Percentiles rank a stretch among this genome's conserved stretches.
These are phyloP conservation scores for Elmis aenea DNA, from an alignment of 2,888 invertebrate genomes.

Conservation along the genomic window DNA sequence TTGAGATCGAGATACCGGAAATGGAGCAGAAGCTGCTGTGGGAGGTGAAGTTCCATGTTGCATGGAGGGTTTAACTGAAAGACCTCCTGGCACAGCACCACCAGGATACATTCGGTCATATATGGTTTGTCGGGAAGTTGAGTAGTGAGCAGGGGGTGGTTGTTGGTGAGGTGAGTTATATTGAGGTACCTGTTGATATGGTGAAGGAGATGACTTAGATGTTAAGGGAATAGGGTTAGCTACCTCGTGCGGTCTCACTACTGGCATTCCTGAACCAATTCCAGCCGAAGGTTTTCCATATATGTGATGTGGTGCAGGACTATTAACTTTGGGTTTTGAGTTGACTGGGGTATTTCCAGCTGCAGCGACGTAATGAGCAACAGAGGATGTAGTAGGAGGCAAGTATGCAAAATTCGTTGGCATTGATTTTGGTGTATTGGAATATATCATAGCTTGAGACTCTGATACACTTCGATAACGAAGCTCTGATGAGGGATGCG, in stretches of 20 bases:
- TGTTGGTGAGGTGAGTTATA: constrained; percentile 46
- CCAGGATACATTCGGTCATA: constrained; percentile 37
- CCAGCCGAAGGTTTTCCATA: constrained; percentile 63
- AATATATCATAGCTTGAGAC: constrained; percentile 41
- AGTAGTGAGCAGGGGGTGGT: constrained; percentile 56
- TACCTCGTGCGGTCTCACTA: constrained; percentile 25
- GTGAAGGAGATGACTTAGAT: constrained; percentile 54
- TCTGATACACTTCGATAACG: constrained; percentile 38
- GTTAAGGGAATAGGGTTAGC: constrained; percentile 52
- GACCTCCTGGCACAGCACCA: constrained; percentile 36
- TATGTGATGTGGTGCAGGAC: constrained; percentile 71
- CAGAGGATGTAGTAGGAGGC: constrained; percentile 48
- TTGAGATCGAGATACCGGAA: constrained; percentile 45
- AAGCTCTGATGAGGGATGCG: constrained; percentile 41
- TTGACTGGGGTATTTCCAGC: constrained; percentile 49
- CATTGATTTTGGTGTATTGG: constrained; percentile 32
- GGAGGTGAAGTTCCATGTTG: constrained; percentile 51
- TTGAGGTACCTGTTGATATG: constrained; percentile 49
- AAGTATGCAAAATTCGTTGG: constrained; percentile 44
- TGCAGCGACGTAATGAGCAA: constrained; percentile 50
- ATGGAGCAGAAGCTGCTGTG: constrained; percentile 44
- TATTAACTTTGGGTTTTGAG: constrained; percentile 65
- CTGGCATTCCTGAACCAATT: constrained; percentile 53
- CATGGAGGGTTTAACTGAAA: constrained; percentile 40
- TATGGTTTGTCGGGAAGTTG: constrained; percentile 25